Evolutionary conservation across 2,113 vertebrate species (phyloP).

Genomic region (Mohoua ochrocephala): DNA sequence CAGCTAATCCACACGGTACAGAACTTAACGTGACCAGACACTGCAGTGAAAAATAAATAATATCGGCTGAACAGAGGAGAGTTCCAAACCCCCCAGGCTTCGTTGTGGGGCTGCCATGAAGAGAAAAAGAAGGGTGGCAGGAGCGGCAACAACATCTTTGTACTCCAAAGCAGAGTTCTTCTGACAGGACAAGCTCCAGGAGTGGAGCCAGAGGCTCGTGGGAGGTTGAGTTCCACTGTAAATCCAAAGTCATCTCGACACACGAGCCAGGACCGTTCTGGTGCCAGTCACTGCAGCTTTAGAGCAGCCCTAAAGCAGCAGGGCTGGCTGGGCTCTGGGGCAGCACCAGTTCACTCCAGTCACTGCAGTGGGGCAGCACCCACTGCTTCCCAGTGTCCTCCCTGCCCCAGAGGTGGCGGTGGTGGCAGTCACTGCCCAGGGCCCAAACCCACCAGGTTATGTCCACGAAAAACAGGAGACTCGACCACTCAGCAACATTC

Average conservation of each 20-base stretch:
- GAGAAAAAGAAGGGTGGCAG: not conserved
- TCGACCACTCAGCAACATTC: not conserved
- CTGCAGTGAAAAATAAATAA: not conserved
- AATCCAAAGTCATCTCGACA: not conserved
- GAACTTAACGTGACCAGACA: not conserved
- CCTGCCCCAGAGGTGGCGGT: not conserved
- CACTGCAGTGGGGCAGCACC: rapidly evolving
- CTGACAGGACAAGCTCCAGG: not conserved
- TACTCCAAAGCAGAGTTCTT: not conserved
- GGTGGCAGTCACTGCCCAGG: rapidly evolving
- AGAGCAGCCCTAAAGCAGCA: rapidly evolving
- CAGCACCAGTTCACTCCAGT: not conserved
- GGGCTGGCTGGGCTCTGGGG: not conserved
- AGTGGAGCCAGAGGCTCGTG: not conserved
- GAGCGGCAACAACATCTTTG: not conserved
- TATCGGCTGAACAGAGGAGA: not conserved
- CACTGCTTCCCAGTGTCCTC: not conserved
- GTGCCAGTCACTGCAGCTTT: not conserved
- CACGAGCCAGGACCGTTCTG: rapidly evolving
- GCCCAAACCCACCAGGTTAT: not conserved
- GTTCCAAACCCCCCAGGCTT: not conserved
- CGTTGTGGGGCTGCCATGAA: rapidly evolving
- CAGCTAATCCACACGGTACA: not conserved
- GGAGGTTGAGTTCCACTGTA: not conserved
- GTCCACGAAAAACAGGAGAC: rapidly evolving